Conservation (phyloP, 1,140 invertebrate species). For the Aphelinus certus region DNA sequence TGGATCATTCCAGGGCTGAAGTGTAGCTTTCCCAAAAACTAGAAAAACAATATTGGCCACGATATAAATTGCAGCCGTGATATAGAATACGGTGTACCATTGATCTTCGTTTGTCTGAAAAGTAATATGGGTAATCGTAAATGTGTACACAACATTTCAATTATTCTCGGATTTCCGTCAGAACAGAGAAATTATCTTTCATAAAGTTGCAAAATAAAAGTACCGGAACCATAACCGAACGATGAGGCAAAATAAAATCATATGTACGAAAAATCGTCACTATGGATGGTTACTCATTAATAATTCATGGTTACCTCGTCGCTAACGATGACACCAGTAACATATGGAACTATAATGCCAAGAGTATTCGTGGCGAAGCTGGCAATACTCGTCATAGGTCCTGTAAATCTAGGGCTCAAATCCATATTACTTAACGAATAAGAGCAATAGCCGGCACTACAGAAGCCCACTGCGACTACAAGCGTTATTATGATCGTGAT, state of each 20-base stretch:
- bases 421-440: slow-evolving; percentile 75
- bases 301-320: slow-evolving; percentile 47
- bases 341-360: slow-evolving; percentile 69
- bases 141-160: no score
- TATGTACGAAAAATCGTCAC: neutral
- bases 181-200: no score
- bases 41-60: slow-evolving; percentile 66
- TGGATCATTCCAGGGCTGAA: slow-evolving; percentile 60
- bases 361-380: slow-evolving; percentile 72
- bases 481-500: slow-evolving; percentile 62
- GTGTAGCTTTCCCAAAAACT: slow-evolving; percentile 59
- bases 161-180: no score
- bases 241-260: no score
- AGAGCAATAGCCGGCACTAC: slow-evolving; percentile 68
- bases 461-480: slow-evolving; percentile 69
- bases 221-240: no score
- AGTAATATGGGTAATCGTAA: neutral
- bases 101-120: slow-evolving; percentile 61
- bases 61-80: slow-evolving; percentile 66
- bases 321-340: slow-evolving; percentile 64
- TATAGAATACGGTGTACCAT: slow-evolving; percentile 70
- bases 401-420: slow-evolving; percentile 71
- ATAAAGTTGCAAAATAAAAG: no score
- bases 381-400: slow-evolving; percentile 73
- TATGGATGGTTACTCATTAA: no score